phyloP scores from a whole-genome alignment of 2,888 invertebrate genomes.

The Merodon equestris region DNA sequence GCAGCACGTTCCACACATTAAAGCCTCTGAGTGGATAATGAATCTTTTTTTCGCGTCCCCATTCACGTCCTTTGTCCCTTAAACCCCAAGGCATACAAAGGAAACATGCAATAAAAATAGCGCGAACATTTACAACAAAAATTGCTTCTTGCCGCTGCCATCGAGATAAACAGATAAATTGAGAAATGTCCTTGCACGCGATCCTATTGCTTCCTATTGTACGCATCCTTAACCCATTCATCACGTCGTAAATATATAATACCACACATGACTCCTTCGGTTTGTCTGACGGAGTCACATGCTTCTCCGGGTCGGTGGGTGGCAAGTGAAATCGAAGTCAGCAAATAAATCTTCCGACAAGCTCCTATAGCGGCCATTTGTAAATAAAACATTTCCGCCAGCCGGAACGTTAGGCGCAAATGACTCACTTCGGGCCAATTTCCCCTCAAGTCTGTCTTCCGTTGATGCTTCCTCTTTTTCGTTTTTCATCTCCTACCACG shows the following conservation, averaged over 20 bases:
- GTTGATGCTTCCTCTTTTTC: too few relatives aligned
- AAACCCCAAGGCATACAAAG: too few relatives aligned
- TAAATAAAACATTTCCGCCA: constrained; percentile 54
- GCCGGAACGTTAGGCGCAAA: constrained; percentile 36
- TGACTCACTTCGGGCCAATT: constrained; percentile 18
- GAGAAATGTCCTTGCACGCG: constrained; percentile 45
- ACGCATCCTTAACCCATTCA: constrained; percentile 41
- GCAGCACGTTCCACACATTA: constrained; percentile 48
- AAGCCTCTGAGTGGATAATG: constrained; percentile 51
- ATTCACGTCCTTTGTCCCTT: background rate
- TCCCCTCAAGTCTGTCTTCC: too few relatives aligned
- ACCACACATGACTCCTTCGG: constrained; percentile 19
- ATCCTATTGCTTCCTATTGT: constrained; percentile 42
- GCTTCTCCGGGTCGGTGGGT: background rate
- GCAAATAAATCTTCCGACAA: constrained; percentile 30
- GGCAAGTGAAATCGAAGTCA: background rate
- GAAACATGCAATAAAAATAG: background rate
- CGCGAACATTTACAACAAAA: constrained; percentile 38
- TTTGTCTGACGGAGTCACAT: constrained; percentile 39
- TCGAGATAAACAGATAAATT: constrained; percentile 45
- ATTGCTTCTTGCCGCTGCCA: background rate
- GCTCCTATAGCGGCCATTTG: constrained; percentile 35
- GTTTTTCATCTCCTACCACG: constrained; percentile 8
- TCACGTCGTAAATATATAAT: constrained; percentile 27
- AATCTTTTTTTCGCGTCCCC: constrained; percentile 23